Evolutionary conservation across 2,113 vertebrate genomes (phyloP).

Genomic region (Callionymus lyra): DNA sequence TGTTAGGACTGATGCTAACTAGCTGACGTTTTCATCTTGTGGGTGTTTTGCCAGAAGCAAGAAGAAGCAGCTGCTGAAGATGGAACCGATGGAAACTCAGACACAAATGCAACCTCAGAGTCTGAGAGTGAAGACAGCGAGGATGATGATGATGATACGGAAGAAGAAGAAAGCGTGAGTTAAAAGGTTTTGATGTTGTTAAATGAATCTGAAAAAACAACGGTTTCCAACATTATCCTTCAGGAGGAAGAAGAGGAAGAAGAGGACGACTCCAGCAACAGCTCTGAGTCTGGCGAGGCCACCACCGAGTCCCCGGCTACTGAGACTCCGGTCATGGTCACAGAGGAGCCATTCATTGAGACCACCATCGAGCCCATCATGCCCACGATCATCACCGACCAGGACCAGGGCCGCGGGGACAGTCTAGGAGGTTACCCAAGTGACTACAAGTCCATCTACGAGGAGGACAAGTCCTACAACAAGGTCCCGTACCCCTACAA

Average conservation of each 20-base stretch:
- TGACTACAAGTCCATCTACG: constrained; percentile 60
- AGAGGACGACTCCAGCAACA: constrained; percentile 48
- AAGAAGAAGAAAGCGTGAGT: constrained; percentile 52
- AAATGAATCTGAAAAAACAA: neutral
- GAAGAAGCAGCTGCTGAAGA: constrained; percentile 2
- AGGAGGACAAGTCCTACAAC: constrained; percentile 55
- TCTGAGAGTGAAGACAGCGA: constrained; percentile 23
- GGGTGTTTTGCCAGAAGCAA: constrained; percentile 4
- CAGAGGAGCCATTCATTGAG: constrained; percentile 28
- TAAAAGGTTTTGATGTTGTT: neutral
- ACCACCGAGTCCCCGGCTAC: constrained; percentile 31
- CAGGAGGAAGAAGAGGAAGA: constrained; percentile 53
- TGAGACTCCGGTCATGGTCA: constrained; percentile 24
- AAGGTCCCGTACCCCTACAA: constrained; percentile 59
- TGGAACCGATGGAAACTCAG: constrained; percentile 13
- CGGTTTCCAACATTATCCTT: neutral
- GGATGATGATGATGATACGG: constrained; percentile 36
- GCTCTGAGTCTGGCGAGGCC: constrained; percentile 55
- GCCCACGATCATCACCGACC: constrained; percentile 43
- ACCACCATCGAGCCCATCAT: constrained; percentile 27
- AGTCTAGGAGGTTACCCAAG: constrained; percentile 53
- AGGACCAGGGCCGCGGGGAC: constrained; percentile 56
- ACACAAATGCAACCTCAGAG: constrained; percentile 10
- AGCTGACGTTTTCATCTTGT: neutral
- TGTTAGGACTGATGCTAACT: neutral